Base-by-base conservation (phyloP, 1,140 invertebrate species). In the Euschistus heros region DNA sequence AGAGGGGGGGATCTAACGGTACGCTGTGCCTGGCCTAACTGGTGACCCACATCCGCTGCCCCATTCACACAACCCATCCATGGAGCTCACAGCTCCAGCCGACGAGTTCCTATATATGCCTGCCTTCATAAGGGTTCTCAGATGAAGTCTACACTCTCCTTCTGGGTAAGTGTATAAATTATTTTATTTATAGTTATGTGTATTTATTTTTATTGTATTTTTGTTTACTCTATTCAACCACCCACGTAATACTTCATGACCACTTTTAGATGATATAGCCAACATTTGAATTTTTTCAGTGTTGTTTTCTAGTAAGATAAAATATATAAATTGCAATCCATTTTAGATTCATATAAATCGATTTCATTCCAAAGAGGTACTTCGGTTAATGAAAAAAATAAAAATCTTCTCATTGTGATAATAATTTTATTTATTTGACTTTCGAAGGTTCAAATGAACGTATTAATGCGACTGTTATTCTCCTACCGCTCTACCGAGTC, bases 301-400 rank as follows among this genome's bases (percentile, higher is more conserved):
- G 30, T 30, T 5, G 8, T 30, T 30, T 30, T 30, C 3, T 8
- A 5, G 8, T 30, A 5, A 5, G 30, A 30, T 30, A 8, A 30
- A 30, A 30, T 30, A 30, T 8, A 8, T 5, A 5, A 8, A 26
- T 26, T 6, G 6, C 42, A 22, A 60, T 37, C 15, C 69, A 62
- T 67, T 78, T 80, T 68, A 79, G 79, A 75, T 85, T 86, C 68
- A 92, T 78, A 64, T 92, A 85, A 69, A 87, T 88, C 67, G 93
- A 80, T 50, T 81, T 82, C 2, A 89, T 87, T 73, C 86, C 89
- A 0, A 85, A n/a, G 89, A 78, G 86, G 88, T 57, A 93, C 86
- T 76, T 81, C 77, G 30, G 82, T 72, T 67, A 82, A n/a, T 33
- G 18, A 62, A 27, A 37, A 6, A 37, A n/a, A 37, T 37, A 37